A percentile compares a stretch with the other conserved stretches of the same genome.
These are phyloP conservation scores for Cecropterus lyciades DNA, from an alignment of 1,140 invertebrate genomes.

Conservation along the genomic window DNA sequence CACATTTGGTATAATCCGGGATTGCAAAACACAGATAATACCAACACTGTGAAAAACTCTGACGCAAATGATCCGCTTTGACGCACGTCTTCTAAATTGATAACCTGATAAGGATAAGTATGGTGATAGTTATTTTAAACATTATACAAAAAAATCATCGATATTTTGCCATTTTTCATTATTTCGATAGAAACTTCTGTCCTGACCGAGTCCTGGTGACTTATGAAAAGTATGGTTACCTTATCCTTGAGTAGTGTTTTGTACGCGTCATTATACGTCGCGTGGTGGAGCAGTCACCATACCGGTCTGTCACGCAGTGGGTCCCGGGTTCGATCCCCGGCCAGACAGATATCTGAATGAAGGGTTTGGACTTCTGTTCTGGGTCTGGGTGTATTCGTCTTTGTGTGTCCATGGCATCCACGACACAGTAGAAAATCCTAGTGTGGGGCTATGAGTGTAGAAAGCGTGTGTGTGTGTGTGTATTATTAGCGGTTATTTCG, in stretches of 20 bases:
- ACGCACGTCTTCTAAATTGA: constrained; percentile 29
- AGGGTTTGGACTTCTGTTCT: too few relatives aligned
- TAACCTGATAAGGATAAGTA: constrained; percentile 31
- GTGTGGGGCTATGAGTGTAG: too few relatives aligned
- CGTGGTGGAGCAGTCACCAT: too few relatives aligned
- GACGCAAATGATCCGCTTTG: constrained; percentile 26
- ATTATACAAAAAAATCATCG: background rate
- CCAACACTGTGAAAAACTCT: constrained; percentile 3
- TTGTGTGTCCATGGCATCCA: too few relatives aligned
- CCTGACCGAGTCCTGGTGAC: background rate
- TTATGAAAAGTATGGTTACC: background rate
- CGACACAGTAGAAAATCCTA: too few relatives aligned
- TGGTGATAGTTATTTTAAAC: constrained; percentile 2
- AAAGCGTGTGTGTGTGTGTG: too few relatives aligned
- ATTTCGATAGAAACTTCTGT: background rate
- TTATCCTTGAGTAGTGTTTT: background rate
- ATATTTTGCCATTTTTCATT: background rate
- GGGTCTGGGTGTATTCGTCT: too few relatives aligned
- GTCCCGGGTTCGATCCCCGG: too few relatives aligned
- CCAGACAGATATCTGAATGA: too few relatives aligned
- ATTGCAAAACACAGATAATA: background rate
- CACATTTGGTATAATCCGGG: constrained; percentile 19
- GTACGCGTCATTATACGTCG: too few relatives aligned
- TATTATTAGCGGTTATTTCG: too few relatives aligned
- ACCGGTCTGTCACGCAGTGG: too few relatives aligned